phyloP scores from a whole-genome alignment of 2,888 invertebrate species.

The Spisula solida region DNA sequence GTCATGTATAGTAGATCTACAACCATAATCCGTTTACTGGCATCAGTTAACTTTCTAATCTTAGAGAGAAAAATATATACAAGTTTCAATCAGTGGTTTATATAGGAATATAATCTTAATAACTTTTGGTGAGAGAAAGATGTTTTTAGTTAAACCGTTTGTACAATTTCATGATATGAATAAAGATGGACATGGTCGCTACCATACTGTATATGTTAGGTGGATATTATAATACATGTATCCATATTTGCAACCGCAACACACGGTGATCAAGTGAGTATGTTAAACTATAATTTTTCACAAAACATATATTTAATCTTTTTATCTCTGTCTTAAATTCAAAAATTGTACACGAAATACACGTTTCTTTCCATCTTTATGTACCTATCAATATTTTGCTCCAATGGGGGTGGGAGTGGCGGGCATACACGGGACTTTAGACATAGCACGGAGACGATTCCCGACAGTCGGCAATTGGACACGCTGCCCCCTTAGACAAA shows the following conservation, averaged over 20 bases:
- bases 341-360: no score
- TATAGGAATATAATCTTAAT: not conserved
- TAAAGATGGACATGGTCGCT: no score
- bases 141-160: not conserved
- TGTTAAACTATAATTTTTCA: not conserved
- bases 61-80: not conserved
- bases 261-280: conserved; percentile 23
- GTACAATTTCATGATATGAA: not conserved
- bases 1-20: not conserved
- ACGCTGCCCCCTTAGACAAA: no score
- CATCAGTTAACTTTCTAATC: not conserved
- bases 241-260: conserved; percentile 15
- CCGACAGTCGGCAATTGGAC: no score
- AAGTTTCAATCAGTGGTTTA: not conserved
- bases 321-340: no score
- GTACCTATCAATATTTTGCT: no score
- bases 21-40: not conserved
- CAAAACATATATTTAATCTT: not conserved
- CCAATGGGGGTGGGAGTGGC: no score
- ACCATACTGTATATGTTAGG: not conserved
- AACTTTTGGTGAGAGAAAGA: not conserved
- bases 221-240: not conserved
- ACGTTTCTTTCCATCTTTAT: no score
- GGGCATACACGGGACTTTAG: no score
- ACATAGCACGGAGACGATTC: no score